These are phyloP conservation scores for Phalacrocorax pelagicus DNA, from an alignment of 2,113 vertebrate species.

Conservation along the genomic window DNA sequence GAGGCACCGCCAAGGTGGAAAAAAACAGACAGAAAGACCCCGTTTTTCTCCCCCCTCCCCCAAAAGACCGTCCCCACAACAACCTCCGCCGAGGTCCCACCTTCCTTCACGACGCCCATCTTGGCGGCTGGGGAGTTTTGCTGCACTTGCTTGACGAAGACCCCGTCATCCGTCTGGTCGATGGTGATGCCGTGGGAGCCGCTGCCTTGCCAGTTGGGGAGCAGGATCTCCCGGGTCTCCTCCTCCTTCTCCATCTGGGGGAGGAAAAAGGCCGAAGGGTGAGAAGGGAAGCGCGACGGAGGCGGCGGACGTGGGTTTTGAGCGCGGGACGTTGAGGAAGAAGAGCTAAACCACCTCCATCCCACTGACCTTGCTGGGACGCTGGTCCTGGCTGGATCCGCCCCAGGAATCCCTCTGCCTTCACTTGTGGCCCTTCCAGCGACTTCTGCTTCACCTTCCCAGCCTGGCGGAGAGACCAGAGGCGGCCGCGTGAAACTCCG, in stretches of 20 bases:
- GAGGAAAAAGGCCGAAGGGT: no score
- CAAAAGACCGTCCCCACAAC: not conserved
- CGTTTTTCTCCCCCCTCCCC: rapidly evolving
- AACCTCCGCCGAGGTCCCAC: conserved; percentile 45
- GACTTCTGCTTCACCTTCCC: not conserved
- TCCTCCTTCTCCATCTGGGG: conserved; percentile 88
- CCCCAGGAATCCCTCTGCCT: conserved; percentile 7
- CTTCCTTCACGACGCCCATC: conserved; percentile 88
- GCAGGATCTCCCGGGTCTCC: conserved; percentile 87
- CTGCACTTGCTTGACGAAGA: conserved; percentile 87
- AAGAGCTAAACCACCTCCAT: not conserved
- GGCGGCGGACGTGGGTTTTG: rapidly evolving
- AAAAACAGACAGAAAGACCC: not conserved
- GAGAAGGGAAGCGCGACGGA: not conserved
- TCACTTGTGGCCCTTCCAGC: not conserved
- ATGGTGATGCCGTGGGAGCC: conserved; percentile 91
- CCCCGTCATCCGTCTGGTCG: conserved; percentile 82
- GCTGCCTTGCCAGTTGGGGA: conserved; percentile 89
- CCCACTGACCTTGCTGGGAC: not conserved
- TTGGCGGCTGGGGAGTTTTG: conserved; percentile 87
- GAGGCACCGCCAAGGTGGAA: not conserved
- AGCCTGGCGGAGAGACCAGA: not conserved
- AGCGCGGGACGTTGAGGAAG: rapidly evolving
- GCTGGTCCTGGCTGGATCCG: not conserved
- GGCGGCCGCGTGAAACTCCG: not conserved